Percentiles rank a stretch among this genome's conserved stretches.
phyloP scores from a whole-genome alignment of 2,888 invertebrate species.

The Clunio marinus region DNA sequence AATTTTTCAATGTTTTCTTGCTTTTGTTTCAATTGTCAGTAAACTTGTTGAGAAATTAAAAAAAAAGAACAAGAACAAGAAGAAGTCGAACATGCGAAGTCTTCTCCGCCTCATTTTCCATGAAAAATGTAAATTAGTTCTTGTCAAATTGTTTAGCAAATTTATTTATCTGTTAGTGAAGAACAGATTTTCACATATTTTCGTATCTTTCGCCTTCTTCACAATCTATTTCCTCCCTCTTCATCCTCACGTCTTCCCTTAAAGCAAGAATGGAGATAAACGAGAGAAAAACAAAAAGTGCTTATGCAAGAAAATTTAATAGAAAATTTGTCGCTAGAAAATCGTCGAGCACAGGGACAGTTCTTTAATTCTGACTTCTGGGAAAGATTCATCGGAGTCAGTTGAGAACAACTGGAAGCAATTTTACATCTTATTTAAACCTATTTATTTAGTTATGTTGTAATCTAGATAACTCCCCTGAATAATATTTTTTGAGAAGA shows the following conservation, averaged over 20 bases:
- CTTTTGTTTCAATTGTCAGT: constrained; percentile 26
- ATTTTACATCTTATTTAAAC: constrained; percentile 20
- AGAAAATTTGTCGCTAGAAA: neutral
- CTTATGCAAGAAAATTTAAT: constrained; percentile 19
- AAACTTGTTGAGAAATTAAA: constrained; percentile 38
- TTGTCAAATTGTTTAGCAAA: constrained; percentile 28
- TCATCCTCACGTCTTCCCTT: neutral
- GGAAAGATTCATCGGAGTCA: neutral
- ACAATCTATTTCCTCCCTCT: neutral
- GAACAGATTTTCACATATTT: constrained; percentile 10
- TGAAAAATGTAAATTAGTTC: constrained; percentile 21
- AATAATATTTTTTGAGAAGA: neutral
- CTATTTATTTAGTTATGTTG: constrained; percentile 29
- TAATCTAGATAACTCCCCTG: constrained; percentile 23
- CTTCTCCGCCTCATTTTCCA: constrained; percentile 11
- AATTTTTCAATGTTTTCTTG: neutral
- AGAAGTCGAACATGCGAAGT: too few relatives aligned
- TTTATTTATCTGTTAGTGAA: constrained; percentile 23
- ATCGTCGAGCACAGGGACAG: neutral
- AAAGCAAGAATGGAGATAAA: too few relatives aligned
- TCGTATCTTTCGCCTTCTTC: neutral
- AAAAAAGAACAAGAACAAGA: too few relatives aligned
- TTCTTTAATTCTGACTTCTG: neutral
- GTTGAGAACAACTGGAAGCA: constrained; percentile 4
- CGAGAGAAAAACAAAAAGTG: neutral